Evolutionary conservation across 1,140 invertebrate genomes (phyloP).

Genomic region (Phthorimaea operculella): DNA sequence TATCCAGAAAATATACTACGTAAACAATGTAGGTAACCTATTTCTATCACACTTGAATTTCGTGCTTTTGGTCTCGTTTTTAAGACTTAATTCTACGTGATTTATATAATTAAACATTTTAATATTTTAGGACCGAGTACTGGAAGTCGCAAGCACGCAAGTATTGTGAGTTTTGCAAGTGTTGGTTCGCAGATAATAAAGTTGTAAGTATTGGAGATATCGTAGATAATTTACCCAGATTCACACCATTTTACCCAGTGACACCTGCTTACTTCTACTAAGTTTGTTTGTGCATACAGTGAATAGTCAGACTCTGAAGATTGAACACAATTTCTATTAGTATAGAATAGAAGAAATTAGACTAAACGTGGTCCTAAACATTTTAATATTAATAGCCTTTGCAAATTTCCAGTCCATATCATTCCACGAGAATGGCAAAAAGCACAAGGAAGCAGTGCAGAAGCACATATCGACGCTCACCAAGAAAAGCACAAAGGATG

Average conservation of each 20-base stretch:
- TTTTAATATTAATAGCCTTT: background rate
- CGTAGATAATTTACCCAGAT: background rate
- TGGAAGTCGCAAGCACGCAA: constrained; percentile 97
- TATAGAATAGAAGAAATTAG: too few species aligned
- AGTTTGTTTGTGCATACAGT: background rate
- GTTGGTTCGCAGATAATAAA: constrained; percentile 98
- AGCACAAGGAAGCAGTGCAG: constrained; percentile 94
- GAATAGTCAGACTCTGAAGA: too few species aligned
- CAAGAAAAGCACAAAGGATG: constrained; percentile 83
- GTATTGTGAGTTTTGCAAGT: constrained; percentile 98
- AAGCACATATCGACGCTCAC: constrained; percentile 87
- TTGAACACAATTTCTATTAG: too few species aligned
- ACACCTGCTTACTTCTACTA: background rate
- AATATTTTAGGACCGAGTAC: constrained; percentile 85
- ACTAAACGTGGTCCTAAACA: background rate
- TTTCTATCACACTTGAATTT: too few species aligned
- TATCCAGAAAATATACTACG: too few species aligned
- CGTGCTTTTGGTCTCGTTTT: too few species aligned
- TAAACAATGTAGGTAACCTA: too few species aligned
- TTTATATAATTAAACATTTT: background rate
- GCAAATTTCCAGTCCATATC: constrained; percentile 81
- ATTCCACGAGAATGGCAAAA: constrained; percentile 94
- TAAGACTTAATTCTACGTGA: too few species aligned
- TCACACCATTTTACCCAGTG: too few species aligned
- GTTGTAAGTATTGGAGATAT: constrained; percentile 73